A percentile compares a stretch with the other conserved stretches of the same genome.
phyloP scores from a whole-genome alignment of 2,113 vertebrate genomes.

The Struthio camelus region DNA sequence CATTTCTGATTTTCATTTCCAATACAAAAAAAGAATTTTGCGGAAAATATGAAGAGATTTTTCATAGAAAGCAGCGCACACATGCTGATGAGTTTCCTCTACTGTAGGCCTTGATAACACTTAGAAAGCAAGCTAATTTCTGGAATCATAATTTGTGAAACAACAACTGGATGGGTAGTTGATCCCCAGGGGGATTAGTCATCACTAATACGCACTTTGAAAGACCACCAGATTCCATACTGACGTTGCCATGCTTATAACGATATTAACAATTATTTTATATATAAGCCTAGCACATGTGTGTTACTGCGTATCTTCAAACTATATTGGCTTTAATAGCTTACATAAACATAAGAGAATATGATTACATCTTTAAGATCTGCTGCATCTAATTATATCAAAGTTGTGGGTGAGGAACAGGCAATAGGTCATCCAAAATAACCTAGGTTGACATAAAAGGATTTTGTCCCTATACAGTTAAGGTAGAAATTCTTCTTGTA shows the following conservation, averaged over 20 bases:
- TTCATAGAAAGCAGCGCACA: rapidly evolving
- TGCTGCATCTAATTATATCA: background rate
- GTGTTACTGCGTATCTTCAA: background rate
- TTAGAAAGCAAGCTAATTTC: background rate
- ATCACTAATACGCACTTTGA: background rate
- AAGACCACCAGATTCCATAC: background rate
- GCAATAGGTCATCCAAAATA: background rate
- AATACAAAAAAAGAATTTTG: background rate
- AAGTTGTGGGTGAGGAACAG: background rate
- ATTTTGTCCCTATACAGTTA: background rate
- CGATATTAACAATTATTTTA: background rate
- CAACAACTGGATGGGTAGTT: background rate
- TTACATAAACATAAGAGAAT: rapidly evolving
- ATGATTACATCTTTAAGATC: background rate
- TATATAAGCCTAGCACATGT: background rate
- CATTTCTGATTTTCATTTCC: background rate
- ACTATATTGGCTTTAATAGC: background rate
- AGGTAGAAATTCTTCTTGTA: background rate
- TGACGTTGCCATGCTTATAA: background rate
- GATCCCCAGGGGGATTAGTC: background rate
- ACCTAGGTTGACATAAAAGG: background rate
- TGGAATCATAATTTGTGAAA: background rate
- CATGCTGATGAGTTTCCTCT: rapidly evolving
- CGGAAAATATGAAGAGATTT: background rate
- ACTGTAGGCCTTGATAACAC: background rate